Percentiles rank a stretch among this genome's conserved stretches.
phyloP scores from a whole-genome alignment of 2,113 vertebrate genomes.

The Ictalurus punctatus region DNA sequence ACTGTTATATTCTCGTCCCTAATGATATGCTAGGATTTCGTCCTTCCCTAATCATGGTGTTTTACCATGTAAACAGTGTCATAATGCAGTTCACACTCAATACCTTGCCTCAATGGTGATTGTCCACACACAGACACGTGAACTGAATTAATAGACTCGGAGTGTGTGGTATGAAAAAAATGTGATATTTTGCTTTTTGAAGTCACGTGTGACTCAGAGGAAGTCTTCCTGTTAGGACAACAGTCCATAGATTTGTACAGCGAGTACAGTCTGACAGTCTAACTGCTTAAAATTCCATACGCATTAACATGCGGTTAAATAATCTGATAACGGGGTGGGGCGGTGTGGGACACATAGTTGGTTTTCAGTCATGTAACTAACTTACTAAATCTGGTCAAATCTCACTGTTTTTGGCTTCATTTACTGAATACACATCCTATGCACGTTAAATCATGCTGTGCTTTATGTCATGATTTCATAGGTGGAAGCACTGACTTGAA shows the following conservation, averaged over 20 bases:
- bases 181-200: constrained; percentile 46
- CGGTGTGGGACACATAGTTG: too few species aligned
- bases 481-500: neutral
- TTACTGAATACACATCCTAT: neutral
- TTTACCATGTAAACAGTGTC: constrained; percentile 19
- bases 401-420: neutral
- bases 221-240: constrained; percentile 66
- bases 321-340: neutral
- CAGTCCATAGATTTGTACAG: constrained; percentile 51
- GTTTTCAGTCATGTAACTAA: too few species aligned
- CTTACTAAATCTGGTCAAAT: neutral
- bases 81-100: neutral
- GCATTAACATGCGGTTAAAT: too few species aligned
- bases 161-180: constrained; percentile 60
- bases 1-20: constrained; percentile 17
- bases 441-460: neutral
- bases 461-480: neutral
- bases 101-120: neutral
- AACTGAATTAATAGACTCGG: neutral
- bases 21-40: constrained; percentile 27
- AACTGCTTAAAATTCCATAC: neutral
- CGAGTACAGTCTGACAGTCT: neutral
- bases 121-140: neutral
- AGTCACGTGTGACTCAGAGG: constrained; percentile 66
- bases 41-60: constrained; percentile 27